These are phyloP conservation scores for Campoplex capitator DNA, from an alignment of 2,888 invertebrate species.

Conservation along the genomic window DNA sequence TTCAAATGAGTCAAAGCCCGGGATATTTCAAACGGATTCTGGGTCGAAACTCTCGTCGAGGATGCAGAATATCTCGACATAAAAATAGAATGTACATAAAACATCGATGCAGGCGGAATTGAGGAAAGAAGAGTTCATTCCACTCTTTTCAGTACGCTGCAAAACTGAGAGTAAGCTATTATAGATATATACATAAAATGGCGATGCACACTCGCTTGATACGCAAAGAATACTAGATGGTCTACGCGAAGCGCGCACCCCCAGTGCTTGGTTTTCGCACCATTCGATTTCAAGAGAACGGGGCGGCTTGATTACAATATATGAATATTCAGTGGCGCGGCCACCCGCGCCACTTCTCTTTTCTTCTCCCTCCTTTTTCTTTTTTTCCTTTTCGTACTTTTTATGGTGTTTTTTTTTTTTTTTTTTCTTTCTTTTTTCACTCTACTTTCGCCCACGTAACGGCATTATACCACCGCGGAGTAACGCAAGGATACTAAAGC, in stretches of 20 bases:
- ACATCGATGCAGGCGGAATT: slow-evolving; percentile 67
- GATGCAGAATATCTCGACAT: neutral
- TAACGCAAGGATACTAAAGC: slow-evolving; percentile 64
- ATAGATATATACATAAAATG: neutral
- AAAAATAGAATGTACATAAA: slow-evolving; percentile 51
- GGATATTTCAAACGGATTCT: neutral
- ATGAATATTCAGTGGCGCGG: slow-evolving; percentile 83
- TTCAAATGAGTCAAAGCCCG: neutral
- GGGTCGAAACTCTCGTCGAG: neutral
- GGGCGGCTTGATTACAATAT: slow-evolving; percentile 81
- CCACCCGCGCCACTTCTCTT: slow-evolving; percentile 73
- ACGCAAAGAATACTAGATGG: slow-evolving; percentile 7
- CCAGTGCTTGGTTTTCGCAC: slow-evolving; percentile 54
- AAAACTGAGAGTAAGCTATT: slow-evolving; percentile 4
- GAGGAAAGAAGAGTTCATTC: slow-evolving; percentile 72
- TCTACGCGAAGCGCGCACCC: neutral
- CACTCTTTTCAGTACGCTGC: slow-evolving; percentile 13
- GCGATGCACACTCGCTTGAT: neutral
- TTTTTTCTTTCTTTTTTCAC: slow-evolving; percentile 29
- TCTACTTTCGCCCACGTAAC: slow-evolving; percentile 43
- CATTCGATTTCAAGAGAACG: slow-evolving; percentile 46
- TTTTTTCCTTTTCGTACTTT: slow-evolving; percentile 69
- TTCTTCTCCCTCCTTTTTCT: slow-evolving; percentile 55
- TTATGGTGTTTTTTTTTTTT: slow-evolving; percentile 15
- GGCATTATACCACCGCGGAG: slow-evolving; percentile 60